Evolutionary conservation across 2,888 invertebrate genomes (phyloP).

Genomic region (Cataglyphis altisquamis): DNA sequence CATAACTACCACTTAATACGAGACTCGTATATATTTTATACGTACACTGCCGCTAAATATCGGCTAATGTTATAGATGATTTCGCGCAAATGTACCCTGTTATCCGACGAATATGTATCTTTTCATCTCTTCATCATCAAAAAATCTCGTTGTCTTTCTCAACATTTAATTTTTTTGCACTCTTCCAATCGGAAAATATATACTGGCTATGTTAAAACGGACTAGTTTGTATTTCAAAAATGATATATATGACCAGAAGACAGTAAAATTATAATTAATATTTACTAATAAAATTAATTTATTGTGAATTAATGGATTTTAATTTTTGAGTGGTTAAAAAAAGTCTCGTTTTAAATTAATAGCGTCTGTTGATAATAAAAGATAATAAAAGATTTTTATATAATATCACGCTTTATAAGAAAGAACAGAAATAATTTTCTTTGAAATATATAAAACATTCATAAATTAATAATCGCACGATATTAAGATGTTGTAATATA

Average conservation of each 20-base stretch:
- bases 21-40: conserved; percentile 74
- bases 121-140: neutral
- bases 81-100: conserved; percentile 24
- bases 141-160: neutral
- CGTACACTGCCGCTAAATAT: conserved; percentile 27
- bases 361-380: neutral
- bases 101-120: conserved; percentile 19
- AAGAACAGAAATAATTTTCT: neutral
- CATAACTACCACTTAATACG: conserved; percentile 73
- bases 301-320: neutral
- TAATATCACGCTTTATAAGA: neutral
- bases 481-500: neutral
- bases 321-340: neutral
- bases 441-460: neutral
- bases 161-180: neutral
- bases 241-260: neutral
- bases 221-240: neutral
- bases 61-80: conserved; percentile 38
- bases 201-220: conserved; percentile 9
- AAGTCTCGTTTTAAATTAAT: neutral
- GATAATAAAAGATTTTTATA: neutral
- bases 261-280: conserved; percentile 13
- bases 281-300: conserved; percentile 3
- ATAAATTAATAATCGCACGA: neutral
- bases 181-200: neutral